These are phyloP conservation scores for Miichthys miiuy DNA, from an alignment of 2,797 vertebrate species.

Conservation along the genomic window DNA sequence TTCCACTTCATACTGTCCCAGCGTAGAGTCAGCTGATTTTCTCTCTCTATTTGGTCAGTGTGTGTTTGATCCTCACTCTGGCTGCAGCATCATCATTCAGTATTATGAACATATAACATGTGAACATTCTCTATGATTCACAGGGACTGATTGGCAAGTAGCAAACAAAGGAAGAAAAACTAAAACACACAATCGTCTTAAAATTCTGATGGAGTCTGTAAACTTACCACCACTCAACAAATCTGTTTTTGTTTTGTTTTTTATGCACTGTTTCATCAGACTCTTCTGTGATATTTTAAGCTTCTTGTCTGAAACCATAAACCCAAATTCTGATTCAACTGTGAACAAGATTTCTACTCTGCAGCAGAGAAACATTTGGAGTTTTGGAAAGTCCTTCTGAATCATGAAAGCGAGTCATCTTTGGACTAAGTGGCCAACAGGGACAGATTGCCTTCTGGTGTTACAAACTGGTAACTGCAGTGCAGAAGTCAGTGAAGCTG, in stretches of 20 bases:
- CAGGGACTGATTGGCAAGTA: no score
- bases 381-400: background rate
- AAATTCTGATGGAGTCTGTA: no score
- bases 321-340: background rate
- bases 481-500: background rate
- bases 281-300: background rate
- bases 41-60: no score
- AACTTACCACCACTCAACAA: no score
- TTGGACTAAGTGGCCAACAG: background rate
- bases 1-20: no score
- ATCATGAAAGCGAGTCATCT: background rate
- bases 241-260: background rate
- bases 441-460: constrained; percentile 5
- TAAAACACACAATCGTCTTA: no score
- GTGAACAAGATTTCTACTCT: background rate
- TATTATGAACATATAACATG: no score
- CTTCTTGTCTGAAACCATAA: background rate
- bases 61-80: no score
- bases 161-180: no score
- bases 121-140: no score
- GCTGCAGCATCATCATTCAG: no score
- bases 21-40: no score
- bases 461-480: constrained; percentile 23
- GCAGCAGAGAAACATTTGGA: background rate
- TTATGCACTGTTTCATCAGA: background rate